These are phyloP conservation scores for Nixonia krombeini DNA, from an alignment of 1,140 invertebrate species.

Conservation along the genomic window DNA sequence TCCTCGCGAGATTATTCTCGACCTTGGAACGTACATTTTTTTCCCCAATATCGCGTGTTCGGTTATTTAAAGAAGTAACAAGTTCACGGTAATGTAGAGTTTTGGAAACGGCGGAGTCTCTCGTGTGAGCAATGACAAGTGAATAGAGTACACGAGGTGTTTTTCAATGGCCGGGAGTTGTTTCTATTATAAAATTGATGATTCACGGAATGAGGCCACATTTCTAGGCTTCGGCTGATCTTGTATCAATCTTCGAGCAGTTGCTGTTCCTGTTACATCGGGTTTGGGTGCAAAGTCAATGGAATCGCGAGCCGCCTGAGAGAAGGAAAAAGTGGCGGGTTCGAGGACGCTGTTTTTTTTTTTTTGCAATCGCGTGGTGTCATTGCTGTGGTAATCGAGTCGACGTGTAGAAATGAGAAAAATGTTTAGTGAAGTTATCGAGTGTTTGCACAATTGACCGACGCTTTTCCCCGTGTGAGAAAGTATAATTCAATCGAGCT, in stretches of 20 bases:
- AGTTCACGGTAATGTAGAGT: background rate
- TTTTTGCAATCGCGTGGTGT: constrained; percentile 5
- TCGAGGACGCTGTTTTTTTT: constrained; percentile 9
- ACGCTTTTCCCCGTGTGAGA: too few species aligned
- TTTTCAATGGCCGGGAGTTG: constrained; percentile 21
- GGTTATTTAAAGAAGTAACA: background rate
- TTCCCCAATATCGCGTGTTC: too few species aligned
- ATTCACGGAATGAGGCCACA: constrained; percentile 65
- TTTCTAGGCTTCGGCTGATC: constrained; percentile 57
- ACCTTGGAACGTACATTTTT: too few species aligned
- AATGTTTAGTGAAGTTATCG: too few species aligned
- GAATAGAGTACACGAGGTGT: constrained; percentile 6
- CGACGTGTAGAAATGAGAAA: too few species aligned
- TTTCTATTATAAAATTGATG: constrained; percentile 69
- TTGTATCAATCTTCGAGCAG: constrained; percentile 57
- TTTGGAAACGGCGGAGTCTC: too few species aligned
- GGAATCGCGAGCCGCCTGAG: constrained; percentile 5
- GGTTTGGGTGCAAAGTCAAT: constrained; percentile 11
- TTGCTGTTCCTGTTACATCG: constrained; percentile 63
- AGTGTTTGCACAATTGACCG: too few species aligned
- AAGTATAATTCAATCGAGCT: too few species aligned
- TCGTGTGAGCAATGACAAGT: too few species aligned
- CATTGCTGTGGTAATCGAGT: too few species aligned
- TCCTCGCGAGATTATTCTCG: too few species aligned
- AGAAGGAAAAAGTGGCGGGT: constrained; percentile 11